These are phyloP conservation scores for Oscheius sp. DNA, from an alignment of 2,888 invertebrate genomes.

Conservation along the genomic window DNA sequence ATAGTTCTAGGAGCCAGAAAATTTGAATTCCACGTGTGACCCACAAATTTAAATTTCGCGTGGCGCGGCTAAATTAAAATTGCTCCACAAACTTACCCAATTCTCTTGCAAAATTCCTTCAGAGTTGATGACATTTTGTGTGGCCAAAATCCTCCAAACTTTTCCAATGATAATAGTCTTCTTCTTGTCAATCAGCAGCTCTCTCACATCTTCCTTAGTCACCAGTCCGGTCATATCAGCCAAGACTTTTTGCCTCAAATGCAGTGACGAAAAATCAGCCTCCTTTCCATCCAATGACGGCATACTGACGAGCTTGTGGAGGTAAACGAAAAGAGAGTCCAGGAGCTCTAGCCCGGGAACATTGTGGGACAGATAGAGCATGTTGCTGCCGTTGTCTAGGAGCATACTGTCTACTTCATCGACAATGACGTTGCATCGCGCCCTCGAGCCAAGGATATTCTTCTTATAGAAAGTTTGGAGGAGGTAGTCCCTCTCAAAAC, in stretches of 20 bases:
- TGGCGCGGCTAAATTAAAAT: too few relatives aligned
- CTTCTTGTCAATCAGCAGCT: background rate
- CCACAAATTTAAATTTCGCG: too few relatives aligned
- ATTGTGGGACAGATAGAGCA: constrained; percentile 70
- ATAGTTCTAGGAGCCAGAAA: too few relatives aligned
- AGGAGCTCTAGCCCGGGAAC: constrained; percentile 70
- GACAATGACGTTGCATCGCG: constrained; percentile 68
- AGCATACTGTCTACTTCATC: constrained; percentile 73
- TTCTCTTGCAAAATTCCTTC: constrained; percentile 10
- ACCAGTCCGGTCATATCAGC: constrained; percentile 14
- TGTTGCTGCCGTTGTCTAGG: constrained; percentile 71
- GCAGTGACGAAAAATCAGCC: background rate
- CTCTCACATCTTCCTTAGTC: constrained; percentile 14
- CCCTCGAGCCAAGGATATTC: constrained; percentile 64
- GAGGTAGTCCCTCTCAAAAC: constrained; percentile 70
- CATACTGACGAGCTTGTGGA: constrained; percentile 68
- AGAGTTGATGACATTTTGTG: background rate
- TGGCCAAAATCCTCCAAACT: constrained; percentile 9
- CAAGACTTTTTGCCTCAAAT: background rate
- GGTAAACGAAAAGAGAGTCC: constrained; percentile 68
- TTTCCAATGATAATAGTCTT: background rate
- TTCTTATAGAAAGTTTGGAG: constrained; percentile 69
- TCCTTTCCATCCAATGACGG: background rate
- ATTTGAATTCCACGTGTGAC: too few relatives aligned
- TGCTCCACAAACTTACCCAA: background rate